A percentile compares a stretch with the other conserved stretches of the same genome.
These are phyloP conservation scores for Florisuga fusca DNA, from an alignment of 2,797 vertebrate genomes.

Conservation along the genomic window DNA sequence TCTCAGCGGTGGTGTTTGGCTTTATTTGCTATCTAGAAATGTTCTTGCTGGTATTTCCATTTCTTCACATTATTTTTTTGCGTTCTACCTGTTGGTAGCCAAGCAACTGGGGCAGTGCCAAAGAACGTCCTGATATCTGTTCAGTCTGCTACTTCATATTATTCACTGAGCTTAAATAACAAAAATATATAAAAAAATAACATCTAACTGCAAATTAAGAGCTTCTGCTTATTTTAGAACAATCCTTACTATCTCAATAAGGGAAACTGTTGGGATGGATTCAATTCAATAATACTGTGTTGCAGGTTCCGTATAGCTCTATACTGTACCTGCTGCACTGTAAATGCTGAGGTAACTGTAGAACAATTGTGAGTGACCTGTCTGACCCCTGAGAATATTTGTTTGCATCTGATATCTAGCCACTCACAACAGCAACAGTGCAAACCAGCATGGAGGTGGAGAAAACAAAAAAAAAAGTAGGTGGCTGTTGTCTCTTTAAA, in stretches of 20 bases:
- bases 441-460: background rate
- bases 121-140: background rate
- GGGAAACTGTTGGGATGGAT: background rate
- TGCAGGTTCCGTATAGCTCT: background rate
- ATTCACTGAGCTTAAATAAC: background rate
- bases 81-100: conserved; percentile 2
- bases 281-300: background rate
- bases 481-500: background rate
- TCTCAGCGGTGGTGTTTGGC: background rate
- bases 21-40: background rate
- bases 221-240: conserved; percentile 6
- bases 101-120: conserved; percentile 4
- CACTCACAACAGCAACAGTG: background rate
- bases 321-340: background rate
- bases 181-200: background rate
- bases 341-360: background rate
- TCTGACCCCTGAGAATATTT: background rate
- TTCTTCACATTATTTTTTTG: background rate
- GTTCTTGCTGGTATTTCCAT: background rate
- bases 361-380: background rate
- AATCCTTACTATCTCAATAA: background rate
- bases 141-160: background rate
- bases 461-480: background rate
- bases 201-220: background rate
- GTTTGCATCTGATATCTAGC: background rate